These are phyloP conservation scores for Elephantulus edwardii DNA, from an alignment of 2,113 vertebrate species.

Conservation along the genomic window DNA sequence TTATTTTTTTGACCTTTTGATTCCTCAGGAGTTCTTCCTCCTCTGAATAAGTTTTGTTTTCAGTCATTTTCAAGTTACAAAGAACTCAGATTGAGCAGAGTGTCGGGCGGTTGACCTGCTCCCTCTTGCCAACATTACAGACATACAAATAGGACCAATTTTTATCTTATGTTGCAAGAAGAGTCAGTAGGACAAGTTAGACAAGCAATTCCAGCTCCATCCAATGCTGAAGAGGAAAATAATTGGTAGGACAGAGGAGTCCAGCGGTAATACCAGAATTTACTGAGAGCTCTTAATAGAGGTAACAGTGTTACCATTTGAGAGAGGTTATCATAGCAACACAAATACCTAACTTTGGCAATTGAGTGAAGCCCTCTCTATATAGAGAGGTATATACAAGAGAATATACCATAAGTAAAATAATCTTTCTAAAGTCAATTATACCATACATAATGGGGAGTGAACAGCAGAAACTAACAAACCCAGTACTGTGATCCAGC, in stretches of 20 bases:
- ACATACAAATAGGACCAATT: neutral
- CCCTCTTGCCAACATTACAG: neutral
- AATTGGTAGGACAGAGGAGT: neutral
- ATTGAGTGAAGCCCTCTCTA: neutral
- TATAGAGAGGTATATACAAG: neutral
- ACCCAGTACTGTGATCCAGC: neutral
- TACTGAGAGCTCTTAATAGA: neutral
- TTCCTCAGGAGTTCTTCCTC: neutral
- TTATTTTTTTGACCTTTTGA: neutral
- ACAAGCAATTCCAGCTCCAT: neutral
- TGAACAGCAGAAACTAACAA: neutral
- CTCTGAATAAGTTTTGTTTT: neutral
- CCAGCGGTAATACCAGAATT: neutral
- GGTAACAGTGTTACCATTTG: neutral
- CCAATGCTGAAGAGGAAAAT: neutral
- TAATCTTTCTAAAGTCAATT: neutral
- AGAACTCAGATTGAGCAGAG: neutral
- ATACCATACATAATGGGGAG: neutral
- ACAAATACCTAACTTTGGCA: neutral
- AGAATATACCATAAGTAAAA: neutral
- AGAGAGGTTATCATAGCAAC: neutral
- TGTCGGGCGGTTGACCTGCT: neutral
- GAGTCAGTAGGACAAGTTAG: neutral
- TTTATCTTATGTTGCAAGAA: neutral
- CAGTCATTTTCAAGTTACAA: neutral